Evolutionary conservation across 2,797 vertebrate species (phyloP), one percentile per base, ranked within the genome.

Genomic region (Cynodonichthys magdalenae): DNA sequence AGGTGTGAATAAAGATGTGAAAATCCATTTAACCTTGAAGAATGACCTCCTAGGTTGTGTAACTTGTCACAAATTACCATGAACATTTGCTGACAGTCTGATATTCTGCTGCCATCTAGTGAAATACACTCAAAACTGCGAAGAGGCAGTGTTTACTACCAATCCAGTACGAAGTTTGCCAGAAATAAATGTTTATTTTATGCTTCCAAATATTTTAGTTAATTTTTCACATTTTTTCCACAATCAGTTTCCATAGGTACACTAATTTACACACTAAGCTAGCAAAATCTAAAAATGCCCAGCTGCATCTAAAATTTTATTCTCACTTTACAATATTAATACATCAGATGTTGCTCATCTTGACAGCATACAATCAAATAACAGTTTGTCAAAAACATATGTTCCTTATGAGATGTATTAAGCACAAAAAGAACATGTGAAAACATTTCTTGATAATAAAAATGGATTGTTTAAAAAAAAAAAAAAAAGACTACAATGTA

Each of bases 121-220:
- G 87, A n/a, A 7, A 28, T 5, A 17, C 3, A n/a, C 8, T 3
- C 7, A 18, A 18, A 44, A 28, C n/a, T 15, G 39, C 3, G n/a
- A 55, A 15, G 14, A 54, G 11, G 3, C 17, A 15, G 4, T 14
- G 27, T n/a, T 2, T 17, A 17, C 36, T 24, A 24, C 2, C 24
- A 39, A 44, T 48, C 4, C 19, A 10, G 9, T 57, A 15, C 68
- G 1, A 61, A 7, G 3, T 36, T 66, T 65, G 63, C 45, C 42
- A 74, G 78, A 79, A 79, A 63, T 68, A 88, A 84, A 86, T 75
- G 42, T 92, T 92, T 93, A 92, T 89, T 92, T 83, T 63, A 82
- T 82, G 36, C 82, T 80, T 83, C 66, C 48, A 87, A 76, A 44
- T 31, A 24, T 57, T 72, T 15, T 69, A 82, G 29, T 72, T 69